Evolutionary conservation across 2,113 vertebrate genomes (phyloP).

Genomic region (Ammodytes dubius): DNA sequence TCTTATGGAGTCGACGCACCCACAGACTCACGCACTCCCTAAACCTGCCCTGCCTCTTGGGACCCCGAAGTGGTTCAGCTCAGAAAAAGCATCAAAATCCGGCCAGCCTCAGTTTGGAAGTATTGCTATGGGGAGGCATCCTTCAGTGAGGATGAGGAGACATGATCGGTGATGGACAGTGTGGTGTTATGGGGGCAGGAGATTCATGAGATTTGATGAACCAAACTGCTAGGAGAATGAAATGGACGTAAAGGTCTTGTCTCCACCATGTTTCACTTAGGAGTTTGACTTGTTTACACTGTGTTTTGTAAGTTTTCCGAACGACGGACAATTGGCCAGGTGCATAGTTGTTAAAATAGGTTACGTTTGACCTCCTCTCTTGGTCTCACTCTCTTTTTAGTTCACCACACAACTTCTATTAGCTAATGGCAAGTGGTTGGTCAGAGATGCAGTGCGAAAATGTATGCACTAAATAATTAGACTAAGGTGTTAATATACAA

Average conservation of each 20-base stretch:
- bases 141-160: constrained; percentile 22
- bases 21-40: neutral
- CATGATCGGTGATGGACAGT: neutral
- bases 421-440: no score
- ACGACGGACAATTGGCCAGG: no score
- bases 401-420: no score
- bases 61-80: neutral
- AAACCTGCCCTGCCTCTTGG: constrained; percentile 10
- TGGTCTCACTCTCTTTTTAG: no score
- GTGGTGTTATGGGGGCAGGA: constrained; percentile 23
- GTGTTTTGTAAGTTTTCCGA: no score
- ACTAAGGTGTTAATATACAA: no score
- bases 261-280: neutral
- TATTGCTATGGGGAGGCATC: constrained; percentile 3
- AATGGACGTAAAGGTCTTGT: constrained; percentile 2
- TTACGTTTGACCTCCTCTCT: no score
- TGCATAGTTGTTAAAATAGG: no score
- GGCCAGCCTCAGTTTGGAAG: neutral
- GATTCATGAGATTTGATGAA: constrained; percentile 22
- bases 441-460: no score
- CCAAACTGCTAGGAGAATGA: constrained; percentile 5
- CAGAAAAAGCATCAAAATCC: neutral
- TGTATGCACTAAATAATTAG: no score
- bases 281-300: neutral
- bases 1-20: constrained; percentile 1